Evolutionary conservation across 2,797 vertebrate genomes (phyloP).

Genomic region (Gallinago stenura): DNA sequence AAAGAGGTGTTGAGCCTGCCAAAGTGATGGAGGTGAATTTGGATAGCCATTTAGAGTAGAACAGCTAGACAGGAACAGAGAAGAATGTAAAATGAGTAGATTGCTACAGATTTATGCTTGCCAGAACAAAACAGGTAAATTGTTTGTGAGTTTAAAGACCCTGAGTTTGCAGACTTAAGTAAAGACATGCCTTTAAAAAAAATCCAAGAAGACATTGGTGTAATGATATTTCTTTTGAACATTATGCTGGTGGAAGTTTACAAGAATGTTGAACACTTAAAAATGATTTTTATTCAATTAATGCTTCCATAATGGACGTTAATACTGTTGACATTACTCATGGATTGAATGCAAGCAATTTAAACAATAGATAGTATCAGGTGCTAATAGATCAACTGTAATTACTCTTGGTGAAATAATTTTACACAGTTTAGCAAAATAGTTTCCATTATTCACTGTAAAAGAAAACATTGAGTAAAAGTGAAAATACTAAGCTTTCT

Average conservation of each 20-base stretch:
- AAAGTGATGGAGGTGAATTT: conserved; percentile 18
- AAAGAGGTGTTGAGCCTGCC: conserved; percentile 26
- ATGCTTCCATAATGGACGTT: conserved; percentile 40
- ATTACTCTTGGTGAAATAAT: conserved; percentile 69
- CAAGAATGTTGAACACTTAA: conserved; percentile 48
- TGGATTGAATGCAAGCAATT: conserved; percentile 64
- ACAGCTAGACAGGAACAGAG: conserved; percentile 9
- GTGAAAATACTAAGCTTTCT: conserved; percentile 62
- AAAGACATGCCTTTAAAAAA: not conserved
- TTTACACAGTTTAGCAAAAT: conserved; percentile 50
- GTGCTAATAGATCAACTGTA: conserved; percentile 66
- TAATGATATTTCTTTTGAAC: conserved; percentile 21
- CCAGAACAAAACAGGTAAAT: conserved; percentile 50
- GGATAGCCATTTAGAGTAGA: conserved; percentile 23
- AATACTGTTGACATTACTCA: conserved; percentile 63
- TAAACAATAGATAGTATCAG: conserved; percentile 69
- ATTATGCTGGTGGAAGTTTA: not conserved
- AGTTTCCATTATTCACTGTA: conserved; percentile 49
- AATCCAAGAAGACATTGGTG: not conserved
- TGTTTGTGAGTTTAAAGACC: conserved; percentile 26
- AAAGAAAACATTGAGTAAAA: conserved; percentile 64
- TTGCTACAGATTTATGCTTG: conserved; percentile 53
- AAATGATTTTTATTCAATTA: conserved; percentile 55
- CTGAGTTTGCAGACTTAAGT: conserved; percentile 1
- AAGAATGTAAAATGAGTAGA: conserved; percentile 29